phyloP scores from a whole-genome alignment of 2,113 vertebrate species.

The Zosterops lateralis region DNA sequence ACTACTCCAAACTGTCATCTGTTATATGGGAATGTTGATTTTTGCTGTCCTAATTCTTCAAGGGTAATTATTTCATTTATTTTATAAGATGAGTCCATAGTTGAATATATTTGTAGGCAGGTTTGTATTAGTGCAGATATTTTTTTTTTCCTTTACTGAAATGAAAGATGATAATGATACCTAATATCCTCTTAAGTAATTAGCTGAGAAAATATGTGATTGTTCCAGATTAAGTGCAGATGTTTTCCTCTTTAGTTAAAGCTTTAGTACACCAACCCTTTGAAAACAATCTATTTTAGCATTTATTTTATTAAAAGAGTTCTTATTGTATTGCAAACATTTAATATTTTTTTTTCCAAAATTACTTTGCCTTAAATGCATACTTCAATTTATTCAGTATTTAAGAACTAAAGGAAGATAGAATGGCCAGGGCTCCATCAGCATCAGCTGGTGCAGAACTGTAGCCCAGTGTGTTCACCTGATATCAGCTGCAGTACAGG shows the following conservation, averaged over 20 bases:
- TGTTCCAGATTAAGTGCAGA: slow-evolving; percentile 74
- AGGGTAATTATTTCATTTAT: slow-evolving; percentile 73
- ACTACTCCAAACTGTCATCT: slow-evolving; percentile 46
- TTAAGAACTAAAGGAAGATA: neutral
- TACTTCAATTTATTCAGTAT: neutral
- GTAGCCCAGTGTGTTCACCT: neutral
- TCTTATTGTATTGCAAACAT: neutral
- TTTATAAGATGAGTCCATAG: slow-evolving; percentile 73
- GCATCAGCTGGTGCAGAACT: neutral
- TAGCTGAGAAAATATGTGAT: slow-evolving; percentile 64
- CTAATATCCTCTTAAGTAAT: slow-evolving; percentile 68
- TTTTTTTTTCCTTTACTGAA: slow-evolving; percentile 9
- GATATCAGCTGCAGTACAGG: neutral
- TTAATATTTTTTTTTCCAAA: neutral
- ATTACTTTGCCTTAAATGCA: slow-evolving; percentile 13
- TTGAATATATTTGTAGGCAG: slow-evolving; percentile 35
- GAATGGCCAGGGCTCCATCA: neutral
- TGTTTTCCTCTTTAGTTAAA: slow-evolving; percentile 71
- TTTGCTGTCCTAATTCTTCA: slow-evolving; percentile 66
- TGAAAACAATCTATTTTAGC: slow-evolving; percentile 50
- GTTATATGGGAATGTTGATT: slow-evolving; percentile 61
- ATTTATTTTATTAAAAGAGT: neutral
- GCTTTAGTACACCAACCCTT: slow-evolving; percentile 75
- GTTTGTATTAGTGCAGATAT: slow-evolving; percentile 15
- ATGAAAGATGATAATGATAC: slow-evolving; percentile 44